These are phyloP conservation scores for Poeciliopsis gracilis DNA, from an alignment of 2,797 vertebrate genomes.

Conservation along the genomic window DNA sequence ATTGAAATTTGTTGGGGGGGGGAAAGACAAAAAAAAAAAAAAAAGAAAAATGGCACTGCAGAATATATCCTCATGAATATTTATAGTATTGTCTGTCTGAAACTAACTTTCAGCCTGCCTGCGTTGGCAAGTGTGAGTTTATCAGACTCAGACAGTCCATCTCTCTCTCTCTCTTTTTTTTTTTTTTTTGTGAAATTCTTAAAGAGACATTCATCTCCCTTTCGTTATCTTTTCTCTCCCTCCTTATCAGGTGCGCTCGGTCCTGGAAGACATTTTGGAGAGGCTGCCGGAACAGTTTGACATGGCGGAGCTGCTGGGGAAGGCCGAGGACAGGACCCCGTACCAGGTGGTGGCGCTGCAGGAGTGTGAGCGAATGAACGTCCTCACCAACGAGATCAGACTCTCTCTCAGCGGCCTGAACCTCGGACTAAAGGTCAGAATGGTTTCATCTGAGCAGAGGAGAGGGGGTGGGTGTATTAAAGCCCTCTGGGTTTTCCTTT, in stretches of 20 bases:
- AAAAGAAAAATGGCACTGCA: slow-evolving; percentile 65
- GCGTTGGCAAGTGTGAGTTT: slow-evolving; percentile 27
- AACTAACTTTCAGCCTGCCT: slow-evolving; percentile 58
- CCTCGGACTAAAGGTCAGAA: slow-evolving; percentile 89
- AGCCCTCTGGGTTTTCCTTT: background rate
- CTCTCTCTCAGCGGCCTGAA: slow-evolving; percentile 85
- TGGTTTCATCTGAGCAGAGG: background rate
- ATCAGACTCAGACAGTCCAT: slow-evolving; percentile 29
- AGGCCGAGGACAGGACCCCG: slow-evolving; percentile 88
- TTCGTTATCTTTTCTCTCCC: background rate
- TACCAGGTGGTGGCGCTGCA: slow-evolving; percentile 91
- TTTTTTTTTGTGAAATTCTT: slow-evolving; percentile 11
- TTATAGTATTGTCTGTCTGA: slow-evolving; percentile 47
- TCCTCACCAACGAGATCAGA: slow-evolving; percentile 86
- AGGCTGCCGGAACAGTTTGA: slow-evolving; percentile 90
- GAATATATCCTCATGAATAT: slow-evolving; percentile 72
- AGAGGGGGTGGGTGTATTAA: background rate
- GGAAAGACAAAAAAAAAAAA: no score
- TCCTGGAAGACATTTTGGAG: slow-evolving; percentile 90
- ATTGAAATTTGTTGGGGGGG: slow-evolving; percentile 50
- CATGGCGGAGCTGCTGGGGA: slow-evolving; percentile 86
- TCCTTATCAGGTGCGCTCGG: slow-evolving; percentile 82
- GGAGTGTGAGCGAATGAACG: slow-evolving; percentile 94
- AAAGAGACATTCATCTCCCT: background rate
- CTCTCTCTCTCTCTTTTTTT: background rate